Base-by-base conservation (phyloP, 2,888 invertebrate genomes). In the Drosophila sordidapex region DNA sequence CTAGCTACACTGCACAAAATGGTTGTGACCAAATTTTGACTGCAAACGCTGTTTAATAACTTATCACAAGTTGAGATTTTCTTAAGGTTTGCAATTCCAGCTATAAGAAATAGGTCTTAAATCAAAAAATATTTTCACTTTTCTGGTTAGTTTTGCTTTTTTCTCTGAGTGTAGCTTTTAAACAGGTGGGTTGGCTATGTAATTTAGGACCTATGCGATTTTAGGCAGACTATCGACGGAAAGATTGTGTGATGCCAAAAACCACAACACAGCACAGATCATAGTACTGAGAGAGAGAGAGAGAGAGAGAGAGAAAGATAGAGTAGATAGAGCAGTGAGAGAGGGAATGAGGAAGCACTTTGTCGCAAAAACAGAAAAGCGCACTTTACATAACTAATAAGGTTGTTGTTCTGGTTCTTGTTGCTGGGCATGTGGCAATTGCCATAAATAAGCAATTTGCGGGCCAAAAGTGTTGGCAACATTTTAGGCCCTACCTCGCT, bases 351-450 rank as follows among this genome's bases (percentile, higher is more conserved):
- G 38, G 38, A 7, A 38, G 46, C 35, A 58, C n/a, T 54, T 21
- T 35, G 54, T 58, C 5, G 27, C 38, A 64, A 76, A 59, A 76
- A 80, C 85, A 81, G 68, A 83, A 69, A 70, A 74, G 38, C 79
- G 83, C 87, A 83, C 88, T 84, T 87, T 84, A 85, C 88, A 84
- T 85, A 87, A 87, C 74, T 77, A 85, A 87, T 79, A 70, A 60
- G 67, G 40, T 57, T 60, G 66, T 51, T 63, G n/a, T 56, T 56
- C 15, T 31, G 56, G n/a, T 43, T 33, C 31, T 35, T 27, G 53
- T 57, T 60, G 36, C 35, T 40, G n/a, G 25, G 21, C 31, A 64
- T 13, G 7, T 58, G 36, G 49, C 58, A 64, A 29, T 63, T 53
- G 40, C 36, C 74, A 70, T 77, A 82, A 82, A 83, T 83, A 82